A percentile compares a stretch with the other conserved stretches of the same genome.
These are phyloP conservation scores for Mustela erminea DNA, from an alignment of 2,797 vertebrate genomes.

Conservation along the genomic window DNA sequence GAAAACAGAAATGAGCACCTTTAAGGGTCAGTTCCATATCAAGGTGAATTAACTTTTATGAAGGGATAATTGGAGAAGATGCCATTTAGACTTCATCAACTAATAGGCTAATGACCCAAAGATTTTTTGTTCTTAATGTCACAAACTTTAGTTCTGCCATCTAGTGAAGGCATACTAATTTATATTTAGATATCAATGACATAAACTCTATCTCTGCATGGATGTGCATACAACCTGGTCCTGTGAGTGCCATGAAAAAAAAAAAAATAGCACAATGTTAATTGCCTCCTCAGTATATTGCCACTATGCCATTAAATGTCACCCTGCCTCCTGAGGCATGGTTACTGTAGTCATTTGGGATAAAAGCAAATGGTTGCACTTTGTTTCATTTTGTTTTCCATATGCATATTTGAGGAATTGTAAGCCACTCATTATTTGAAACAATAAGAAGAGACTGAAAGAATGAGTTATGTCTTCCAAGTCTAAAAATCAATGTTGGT, in stretches of 20 bases:
- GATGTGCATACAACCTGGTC: neutral
- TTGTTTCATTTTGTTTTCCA: neutral
- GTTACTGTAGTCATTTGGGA: neutral
- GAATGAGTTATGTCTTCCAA: neutral
- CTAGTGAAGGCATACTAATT: neutral
- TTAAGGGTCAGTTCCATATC: neutral
- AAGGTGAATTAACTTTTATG: constrained; percentile 34
- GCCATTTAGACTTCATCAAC: neutral
- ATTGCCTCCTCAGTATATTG: neutral
- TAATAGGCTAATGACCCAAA: neutral
- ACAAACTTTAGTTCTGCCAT: neutral
- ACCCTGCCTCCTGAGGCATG: neutral
- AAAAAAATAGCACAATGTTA: neutral
- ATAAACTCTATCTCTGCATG: neutral
- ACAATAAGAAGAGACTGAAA: neutral
- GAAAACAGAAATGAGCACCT: neutral
- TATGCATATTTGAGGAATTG: neutral
- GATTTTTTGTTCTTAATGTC: neutral
- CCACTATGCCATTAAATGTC: neutral
- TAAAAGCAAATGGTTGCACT: neutral
- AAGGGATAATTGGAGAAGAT: neutral
- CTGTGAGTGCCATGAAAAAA: neutral
- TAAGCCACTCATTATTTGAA: neutral
- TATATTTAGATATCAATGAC: neutral
- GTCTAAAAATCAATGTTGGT: neutral